Evolutionary conservation across 2,888 invertebrate genomes (phyloP).

Genomic region (Sarcophaga carnaria): DNA sequence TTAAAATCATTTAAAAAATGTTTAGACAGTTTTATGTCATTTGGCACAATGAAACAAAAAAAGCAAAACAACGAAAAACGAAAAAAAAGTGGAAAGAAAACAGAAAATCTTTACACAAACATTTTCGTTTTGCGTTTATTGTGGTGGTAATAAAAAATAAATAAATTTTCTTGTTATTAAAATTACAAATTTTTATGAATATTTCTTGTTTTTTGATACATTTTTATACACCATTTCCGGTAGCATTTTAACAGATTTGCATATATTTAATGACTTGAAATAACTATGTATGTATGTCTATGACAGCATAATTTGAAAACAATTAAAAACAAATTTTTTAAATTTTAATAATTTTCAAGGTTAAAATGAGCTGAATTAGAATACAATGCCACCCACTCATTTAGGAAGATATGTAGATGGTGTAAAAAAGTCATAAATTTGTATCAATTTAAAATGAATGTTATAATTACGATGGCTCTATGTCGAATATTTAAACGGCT

Average conservation of each 20-base stretch:
- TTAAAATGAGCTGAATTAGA: too few species aligned
- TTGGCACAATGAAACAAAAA: constrained; percentile 9
- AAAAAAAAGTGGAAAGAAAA: background rate
- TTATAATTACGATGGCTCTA: too few species aligned
- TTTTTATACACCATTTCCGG: background rate
- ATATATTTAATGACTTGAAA: background rate
- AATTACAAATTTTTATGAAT: background rate
- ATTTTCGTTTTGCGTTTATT: background rate
- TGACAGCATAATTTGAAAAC: too few species aligned
- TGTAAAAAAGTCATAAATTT: too few species aligned
- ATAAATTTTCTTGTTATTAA: background rate
- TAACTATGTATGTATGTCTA: too few species aligned
- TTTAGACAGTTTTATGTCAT: constrained; percentile 63
- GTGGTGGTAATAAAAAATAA: background rate
- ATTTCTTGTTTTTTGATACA: background rate
- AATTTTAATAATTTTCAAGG: too few species aligned
- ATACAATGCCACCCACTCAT: too few species aligned
- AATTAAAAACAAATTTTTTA: too few species aligned
- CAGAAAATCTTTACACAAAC: too few species aligned
- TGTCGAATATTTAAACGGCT: too few species aligned
- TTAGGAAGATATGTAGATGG: too few species aligned
- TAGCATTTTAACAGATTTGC: constrained; percentile 2
- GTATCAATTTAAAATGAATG: too few species aligned
- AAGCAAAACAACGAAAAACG: constrained; percentile 37
- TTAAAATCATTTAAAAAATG: constrained; percentile 1